phyloP scores from a whole-genome alignment of 2,113 vertebrate species.

The Bagarius yarrelli region DNA sequence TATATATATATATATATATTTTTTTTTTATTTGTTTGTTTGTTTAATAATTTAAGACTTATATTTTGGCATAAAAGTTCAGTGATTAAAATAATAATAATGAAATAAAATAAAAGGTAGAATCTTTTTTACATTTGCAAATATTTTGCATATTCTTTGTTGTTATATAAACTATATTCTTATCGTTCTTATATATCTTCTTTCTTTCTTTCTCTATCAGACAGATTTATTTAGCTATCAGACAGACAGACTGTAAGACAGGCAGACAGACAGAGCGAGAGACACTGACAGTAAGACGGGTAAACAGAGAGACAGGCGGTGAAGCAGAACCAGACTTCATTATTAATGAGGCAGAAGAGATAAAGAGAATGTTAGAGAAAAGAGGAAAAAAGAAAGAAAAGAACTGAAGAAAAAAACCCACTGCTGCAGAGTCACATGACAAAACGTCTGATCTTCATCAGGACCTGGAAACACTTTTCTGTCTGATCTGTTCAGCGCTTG shows the following conservation, averaged over 20 bases:
- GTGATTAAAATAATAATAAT: too few species aligned
- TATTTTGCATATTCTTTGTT: too few species aligned
- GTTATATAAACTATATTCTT: too few species aligned
- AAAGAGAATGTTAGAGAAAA: not conserved
- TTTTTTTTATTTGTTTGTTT: too few species aligned
- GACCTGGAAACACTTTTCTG: not conserved
- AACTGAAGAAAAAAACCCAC: not conserved
- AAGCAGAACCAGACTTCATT: conserved; percentile 24
- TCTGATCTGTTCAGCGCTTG: not conserved
- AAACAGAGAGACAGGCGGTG: not conserved
- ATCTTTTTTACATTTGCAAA: too few species aligned
- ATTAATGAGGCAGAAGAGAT: conserved; percentile 33
- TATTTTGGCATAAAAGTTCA: not conserved
- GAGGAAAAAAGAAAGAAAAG: not conserved
- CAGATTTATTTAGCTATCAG: too few species aligned
- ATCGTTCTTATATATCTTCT: too few species aligned
- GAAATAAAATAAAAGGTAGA: too few species aligned
- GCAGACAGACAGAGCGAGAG: not conserved
- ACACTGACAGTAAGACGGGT: not conserved
- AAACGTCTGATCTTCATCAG: not conserved
- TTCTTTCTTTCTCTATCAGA: too few species aligned
- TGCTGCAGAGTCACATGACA: not conserved
- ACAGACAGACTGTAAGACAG: not conserved
- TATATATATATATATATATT: too few species aligned
- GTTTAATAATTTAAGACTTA: too few species aligned